phyloP scores from a whole-genome alignment of 2,113 vertebrate genomes.

The Tylochromis polylepis region DNA sequence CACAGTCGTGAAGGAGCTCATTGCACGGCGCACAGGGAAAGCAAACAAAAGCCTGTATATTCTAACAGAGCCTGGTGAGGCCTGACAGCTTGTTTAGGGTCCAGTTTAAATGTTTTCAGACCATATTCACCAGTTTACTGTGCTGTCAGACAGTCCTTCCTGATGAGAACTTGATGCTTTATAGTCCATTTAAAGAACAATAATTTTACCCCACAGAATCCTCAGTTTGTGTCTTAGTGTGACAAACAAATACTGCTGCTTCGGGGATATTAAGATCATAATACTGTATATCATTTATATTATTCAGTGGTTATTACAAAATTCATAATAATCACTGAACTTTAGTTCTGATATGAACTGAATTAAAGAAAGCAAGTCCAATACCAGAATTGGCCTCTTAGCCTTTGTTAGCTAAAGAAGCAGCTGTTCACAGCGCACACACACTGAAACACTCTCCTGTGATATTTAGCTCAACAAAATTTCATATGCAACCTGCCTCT shows the following conservation, averaged over 20 bases:
- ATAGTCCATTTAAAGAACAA: background rate
- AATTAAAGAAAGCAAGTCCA: background rate
- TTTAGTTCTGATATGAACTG: background rate
- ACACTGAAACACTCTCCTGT: background rate
- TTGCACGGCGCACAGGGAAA: background rate
- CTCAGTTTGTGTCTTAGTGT: background rate
- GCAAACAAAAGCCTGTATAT: conserved; percentile 64
- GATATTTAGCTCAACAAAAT: background rate
- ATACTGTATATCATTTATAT: conserved; percentile 66
- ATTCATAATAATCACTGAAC: conserved; percentile 6
- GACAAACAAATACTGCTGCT: conserved; percentile 65
- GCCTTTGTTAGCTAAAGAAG: background rate
- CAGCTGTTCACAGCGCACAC: background rate
- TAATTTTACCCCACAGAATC: background rate
- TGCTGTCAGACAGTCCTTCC: no score
- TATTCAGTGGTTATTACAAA: conserved; percentile 69
- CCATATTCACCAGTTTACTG: background rate
- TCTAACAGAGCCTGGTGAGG: background rate
- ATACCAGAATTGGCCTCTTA: background rate
- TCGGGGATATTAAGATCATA: conserved; percentile 59
- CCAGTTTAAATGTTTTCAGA: background rate
- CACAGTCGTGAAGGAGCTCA: background rate
- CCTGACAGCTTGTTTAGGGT: background rate
- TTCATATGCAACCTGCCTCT: background rate
- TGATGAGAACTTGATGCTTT: background rate